Evolutionary conservation across 2,113 vertebrate genomes (phyloP).

Genomic region (Neofelis nebulosa): DNA sequence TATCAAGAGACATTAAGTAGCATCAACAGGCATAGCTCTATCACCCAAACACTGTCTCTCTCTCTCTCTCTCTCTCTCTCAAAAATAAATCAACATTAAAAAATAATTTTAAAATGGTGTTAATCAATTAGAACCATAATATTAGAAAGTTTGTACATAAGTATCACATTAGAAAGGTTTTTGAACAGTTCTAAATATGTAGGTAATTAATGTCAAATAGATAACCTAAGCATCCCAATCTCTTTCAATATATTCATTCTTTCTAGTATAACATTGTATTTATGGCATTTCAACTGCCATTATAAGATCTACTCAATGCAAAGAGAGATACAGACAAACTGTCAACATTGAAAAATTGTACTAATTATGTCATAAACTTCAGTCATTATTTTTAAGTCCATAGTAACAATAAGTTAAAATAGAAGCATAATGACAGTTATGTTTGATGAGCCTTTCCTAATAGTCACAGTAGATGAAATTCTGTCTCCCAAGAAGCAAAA

Average conservation of each 20-base stretch:
- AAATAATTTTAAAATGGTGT: neutral
- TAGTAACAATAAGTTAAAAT: neutral
- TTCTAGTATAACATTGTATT: neutral
- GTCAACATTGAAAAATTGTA: neutral
- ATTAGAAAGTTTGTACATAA: neutral
- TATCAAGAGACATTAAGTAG: no score
- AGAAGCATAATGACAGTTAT: neutral
- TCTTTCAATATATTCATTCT: neutral
- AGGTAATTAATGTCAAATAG: neutral
- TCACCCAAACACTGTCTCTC: no score
- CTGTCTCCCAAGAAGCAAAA: neutral
- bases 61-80: no score
- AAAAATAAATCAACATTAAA: no score
- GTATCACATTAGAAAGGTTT: neutral
- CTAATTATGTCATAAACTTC: neutral
- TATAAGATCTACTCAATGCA: neutral
- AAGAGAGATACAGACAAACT: neutral
- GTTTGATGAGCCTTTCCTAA: neutral
- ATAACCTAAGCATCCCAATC: neutral
- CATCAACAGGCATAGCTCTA: no score
- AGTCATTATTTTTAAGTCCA: neutral
- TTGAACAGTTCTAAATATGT: neutral
- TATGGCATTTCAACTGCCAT: neutral
- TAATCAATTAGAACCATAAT: neutral
- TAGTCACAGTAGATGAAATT: neutral